Evolutionary conservation across 2,113 vertebrate genomes (phyloP).

Genomic region (Vulpes ferrilata): DNA sequence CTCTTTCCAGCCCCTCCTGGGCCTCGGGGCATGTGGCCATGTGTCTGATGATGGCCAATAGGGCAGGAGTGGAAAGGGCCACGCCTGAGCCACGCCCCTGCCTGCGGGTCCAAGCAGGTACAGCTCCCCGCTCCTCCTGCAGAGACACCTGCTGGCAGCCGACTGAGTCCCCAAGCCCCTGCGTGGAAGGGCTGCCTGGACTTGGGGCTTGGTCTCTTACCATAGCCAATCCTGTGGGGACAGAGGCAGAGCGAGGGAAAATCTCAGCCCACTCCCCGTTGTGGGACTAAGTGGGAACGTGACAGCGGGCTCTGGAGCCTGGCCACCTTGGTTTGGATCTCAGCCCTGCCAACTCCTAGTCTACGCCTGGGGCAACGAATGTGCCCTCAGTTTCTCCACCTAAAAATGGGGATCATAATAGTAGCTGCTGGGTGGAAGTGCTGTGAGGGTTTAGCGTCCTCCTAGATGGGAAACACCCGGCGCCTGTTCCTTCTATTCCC

Average conservation of each 20-base stretch:
- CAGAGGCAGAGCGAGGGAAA: neutral
- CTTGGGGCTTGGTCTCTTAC: neutral
- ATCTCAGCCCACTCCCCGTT: too few relatives aligned
- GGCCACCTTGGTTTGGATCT: too few relatives aligned
- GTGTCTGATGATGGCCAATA: neutral
- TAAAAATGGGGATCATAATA: too few relatives aligned
- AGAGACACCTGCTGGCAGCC: neutral
- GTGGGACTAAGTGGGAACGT: too few relatives aligned
- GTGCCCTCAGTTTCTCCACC: neutral
- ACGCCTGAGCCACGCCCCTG: too few relatives aligned
- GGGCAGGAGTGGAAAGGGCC: neutral
- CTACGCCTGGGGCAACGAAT: neutral
- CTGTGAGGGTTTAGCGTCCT: neutral
- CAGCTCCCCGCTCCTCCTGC: fast-evolving
- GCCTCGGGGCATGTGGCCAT: neutral
- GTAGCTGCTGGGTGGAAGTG: neutral
- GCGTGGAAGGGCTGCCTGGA: neutral
- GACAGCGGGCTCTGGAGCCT: neutral
- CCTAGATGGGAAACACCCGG: fast-evolving
- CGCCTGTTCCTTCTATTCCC: neutral
- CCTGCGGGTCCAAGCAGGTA: too few relatives aligned
- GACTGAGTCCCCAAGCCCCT: neutral
- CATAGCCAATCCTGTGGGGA: neutral
- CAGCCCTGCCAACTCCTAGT: neutral
- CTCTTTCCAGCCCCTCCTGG: fast-evolving